Base-by-base conservation (phyloP, 2,113 vertebrate species). In the Lepus timidus region DNA sequence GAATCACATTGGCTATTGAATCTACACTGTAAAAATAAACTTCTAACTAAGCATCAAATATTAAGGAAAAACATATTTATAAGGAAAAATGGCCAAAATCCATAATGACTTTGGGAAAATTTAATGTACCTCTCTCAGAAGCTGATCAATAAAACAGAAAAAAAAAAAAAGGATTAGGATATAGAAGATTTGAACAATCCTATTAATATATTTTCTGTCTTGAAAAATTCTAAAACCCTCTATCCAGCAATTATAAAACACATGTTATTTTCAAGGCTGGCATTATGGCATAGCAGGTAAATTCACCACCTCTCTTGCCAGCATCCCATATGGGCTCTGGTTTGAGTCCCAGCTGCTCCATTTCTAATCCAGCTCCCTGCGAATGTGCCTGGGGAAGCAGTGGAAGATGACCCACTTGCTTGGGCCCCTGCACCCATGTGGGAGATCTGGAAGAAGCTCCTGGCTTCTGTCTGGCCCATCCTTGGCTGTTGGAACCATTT, bases 171-270 rank as follows among this genome's bases (percentile, higher is more conserved):
- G 52, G 14, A 58, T 19, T 17, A 58, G 55, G 55, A 52, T 87
- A 86, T 19, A 67, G 51, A 80, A 83, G 17, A 76, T 64, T 36
- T 64, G 78, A 71, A 71, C 22, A 55, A 49, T 22, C 27, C 22
- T 55, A 19, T 82, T 81, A 75, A 23, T 29, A 91, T 76, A n/a
- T 94, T 96, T 88, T 70, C 27, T 29, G 3, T 93, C 58, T 82
- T 79, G 55, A 65, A 84, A 1, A 91, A 51, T 58, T 94, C 33
- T 91, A 88, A 25, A 92, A 70, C 55, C 22, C 51, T 92, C 31
- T 27, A 39, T 10, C 13, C 29, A 88, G 11, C n/a, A 55, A 84
- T 78, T n/a, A 80, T 58, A 74, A 91, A 81, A 84, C 80, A 67
- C 6, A 17, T 33, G 81, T 7, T 58, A 62, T 58, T 58, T 92